A percentile compares a stretch with the other conserved stretches of the same genome.
Evolutionary conservation across 2,113 vertebrate genomes (phyloP).

Genomic region (Nettapus auritus): DNA sequence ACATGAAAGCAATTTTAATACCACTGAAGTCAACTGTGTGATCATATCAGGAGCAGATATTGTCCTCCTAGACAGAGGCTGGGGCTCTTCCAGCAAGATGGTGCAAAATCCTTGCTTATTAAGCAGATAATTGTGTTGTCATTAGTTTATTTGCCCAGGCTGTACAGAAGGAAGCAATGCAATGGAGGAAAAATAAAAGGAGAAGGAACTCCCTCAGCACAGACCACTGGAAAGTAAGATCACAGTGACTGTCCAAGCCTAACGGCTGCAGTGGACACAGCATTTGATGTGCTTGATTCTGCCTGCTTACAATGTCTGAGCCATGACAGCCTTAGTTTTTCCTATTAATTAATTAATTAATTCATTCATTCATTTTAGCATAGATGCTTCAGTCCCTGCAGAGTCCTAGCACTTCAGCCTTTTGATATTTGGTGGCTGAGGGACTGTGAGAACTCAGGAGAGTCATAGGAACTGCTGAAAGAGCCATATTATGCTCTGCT

Average conservation of each 20-base stretch:
- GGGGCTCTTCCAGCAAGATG: not conserved
- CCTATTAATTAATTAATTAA: no score
- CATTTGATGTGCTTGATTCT: not conserved
- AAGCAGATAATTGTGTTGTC: not conserved
- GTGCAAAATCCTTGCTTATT: not conserved
- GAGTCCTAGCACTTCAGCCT: not conserved
- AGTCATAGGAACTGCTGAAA: not conserved
- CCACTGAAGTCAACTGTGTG: not conserved
- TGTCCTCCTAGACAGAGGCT: not conserved
- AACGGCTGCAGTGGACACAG: not conserved
- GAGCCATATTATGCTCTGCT: not conserved
- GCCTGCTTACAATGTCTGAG: not conserved
- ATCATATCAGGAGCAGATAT: not conserved
- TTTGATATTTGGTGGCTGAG: not conserved
- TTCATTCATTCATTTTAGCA: not conserved
- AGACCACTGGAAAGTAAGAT: not conserved
- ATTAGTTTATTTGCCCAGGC: not conserved
- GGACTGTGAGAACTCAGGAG: not conserved
- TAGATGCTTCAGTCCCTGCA: not conserved
- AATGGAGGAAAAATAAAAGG: not conserved
- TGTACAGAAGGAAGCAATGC: accelerated
- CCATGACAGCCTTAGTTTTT: not conserved
- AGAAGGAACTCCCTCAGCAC: not conserved
- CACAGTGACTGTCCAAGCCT: not conserved
- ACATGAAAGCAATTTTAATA: not conserved